Evolutionary conservation across 2,888 invertebrate genomes (phyloP).

Genomic region (Andrena hattorfiana): DNA sequence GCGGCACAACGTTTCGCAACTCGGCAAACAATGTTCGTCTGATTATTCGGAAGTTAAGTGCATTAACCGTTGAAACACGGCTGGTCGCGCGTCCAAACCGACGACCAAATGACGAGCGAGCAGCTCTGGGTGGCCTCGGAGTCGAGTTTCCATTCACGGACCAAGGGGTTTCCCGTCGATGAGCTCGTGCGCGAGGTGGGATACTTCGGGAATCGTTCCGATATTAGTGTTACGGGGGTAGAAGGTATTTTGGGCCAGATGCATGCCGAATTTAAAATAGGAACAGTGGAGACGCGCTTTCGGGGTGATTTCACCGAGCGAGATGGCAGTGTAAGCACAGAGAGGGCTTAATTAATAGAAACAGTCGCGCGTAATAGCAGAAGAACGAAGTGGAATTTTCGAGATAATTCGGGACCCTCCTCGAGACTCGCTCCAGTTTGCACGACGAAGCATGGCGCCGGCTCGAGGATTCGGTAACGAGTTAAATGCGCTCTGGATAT

Average conservation of each 20-base stretch:
- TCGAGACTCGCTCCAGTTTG: conserved; percentile 34
- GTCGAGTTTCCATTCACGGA: neutral
- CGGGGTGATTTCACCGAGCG: neutral
- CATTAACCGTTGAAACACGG: conserved; percentile 63
- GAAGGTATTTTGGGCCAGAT: neutral
- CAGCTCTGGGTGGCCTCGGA: neutral
- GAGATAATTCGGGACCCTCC: conserved; percentile 26
- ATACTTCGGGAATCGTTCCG: neutral
- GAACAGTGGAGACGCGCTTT: neutral
- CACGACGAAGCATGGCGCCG: conserved; percentile 14
- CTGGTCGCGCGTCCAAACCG: conserved; percentile 15
- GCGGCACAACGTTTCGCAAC: conserved; percentile 63
- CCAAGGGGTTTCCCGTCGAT: neutral
- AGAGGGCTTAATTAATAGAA: conserved; percentile 43
- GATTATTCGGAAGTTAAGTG: conserved; percentile 72
- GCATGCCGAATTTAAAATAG: neutral
- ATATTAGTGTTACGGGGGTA: neutral
- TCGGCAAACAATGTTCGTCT: conserved; percentile 71
- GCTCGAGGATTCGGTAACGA: conserved; percentile 57
- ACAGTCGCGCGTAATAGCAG: conserved; percentile 45
- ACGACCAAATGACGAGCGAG: neutral
- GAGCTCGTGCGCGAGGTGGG: neutral
- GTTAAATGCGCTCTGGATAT: conserved; percentile 49
- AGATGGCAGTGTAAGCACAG: neutral
- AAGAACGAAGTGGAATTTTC: conserved; percentile 42